These are phyloP conservation scores for Orchesella flavescens DNA, from an alignment of 2,888 invertebrate genomes.

Conservation along the genomic window DNA sequence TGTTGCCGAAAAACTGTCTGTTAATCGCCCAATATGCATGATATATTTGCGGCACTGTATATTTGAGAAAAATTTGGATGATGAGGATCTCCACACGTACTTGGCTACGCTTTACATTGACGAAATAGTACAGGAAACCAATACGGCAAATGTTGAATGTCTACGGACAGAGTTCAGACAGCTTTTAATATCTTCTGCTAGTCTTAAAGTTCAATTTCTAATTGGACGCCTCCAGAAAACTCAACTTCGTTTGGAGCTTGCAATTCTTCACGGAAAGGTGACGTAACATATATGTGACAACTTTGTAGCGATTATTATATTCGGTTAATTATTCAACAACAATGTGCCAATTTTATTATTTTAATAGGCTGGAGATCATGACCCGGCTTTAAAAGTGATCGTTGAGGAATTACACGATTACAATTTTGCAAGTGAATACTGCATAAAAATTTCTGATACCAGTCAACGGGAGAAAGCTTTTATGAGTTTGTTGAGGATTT, in stretches of 20 bases:
- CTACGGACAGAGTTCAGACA: conserved; percentile 74
- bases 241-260: conserved; percentile 75
- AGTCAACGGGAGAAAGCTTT: conserved; percentile 74
- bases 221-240: conserved; percentile 75
- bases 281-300: too few species aligned
- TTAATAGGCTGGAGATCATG: conserved; percentile 77
- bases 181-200: conserved; percentile 74
- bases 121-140: conserved; percentile 72
- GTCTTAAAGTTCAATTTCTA: conserved; percentile 75
- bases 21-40: conserved; percentile 65
- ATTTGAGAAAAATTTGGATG: conserved; percentile 68
- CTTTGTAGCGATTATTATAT: too few species aligned
- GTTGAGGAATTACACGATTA: conserved; percentile 76
- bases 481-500: conserved; percentile 75
- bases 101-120: conserved; percentile 76
- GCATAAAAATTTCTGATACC: conserved; percentile 74
- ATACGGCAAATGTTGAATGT: conserved; percentile 46
- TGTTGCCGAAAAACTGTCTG: conserved; percentile 69
- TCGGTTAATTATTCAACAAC: too few species aligned
- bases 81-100: conserved; percentile 76
- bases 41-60: conserved; percentile 69
- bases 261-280: conserved; percentile 77
- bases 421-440: conserved; percentile 76
- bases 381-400: conserved; percentile 76
- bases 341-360: not conserved